phyloP scores from a whole-genome alignment of 2,888 invertebrate species.

The Orthosia cruda region DNA sequence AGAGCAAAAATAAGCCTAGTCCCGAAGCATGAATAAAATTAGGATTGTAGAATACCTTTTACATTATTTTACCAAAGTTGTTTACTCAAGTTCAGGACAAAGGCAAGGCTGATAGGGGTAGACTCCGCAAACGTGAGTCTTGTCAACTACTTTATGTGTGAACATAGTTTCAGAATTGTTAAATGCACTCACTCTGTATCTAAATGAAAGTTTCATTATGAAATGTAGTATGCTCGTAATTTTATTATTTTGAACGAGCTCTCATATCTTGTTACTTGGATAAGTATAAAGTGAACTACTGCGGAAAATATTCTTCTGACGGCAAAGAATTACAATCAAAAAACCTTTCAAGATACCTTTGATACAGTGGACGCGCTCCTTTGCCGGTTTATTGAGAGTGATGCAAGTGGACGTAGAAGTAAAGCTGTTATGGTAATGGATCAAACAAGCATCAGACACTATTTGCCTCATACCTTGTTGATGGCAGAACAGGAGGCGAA shows the following conservation, averaged over 20 bases:
- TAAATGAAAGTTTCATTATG: constrained; percentile 49
- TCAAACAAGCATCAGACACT: constrained; percentile 60
- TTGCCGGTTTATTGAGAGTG: constrained; percentile 18
- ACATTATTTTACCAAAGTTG: constrained; percentile 51
- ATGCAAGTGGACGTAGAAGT: constrained; percentile 22
- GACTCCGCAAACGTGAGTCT: constrained; percentile 47
- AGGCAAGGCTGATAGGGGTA: constrained; percentile 57
- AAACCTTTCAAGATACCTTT: background rate
- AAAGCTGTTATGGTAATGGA: constrained; percentile 59
- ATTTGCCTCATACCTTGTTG: constrained; percentile 60
- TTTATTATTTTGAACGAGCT: constrained; percentile 10
- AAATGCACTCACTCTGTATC: constrained; percentile 44
- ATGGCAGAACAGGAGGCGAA: too few relatives aligned
- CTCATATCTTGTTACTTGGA: too few relatives aligned
- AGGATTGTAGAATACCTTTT: constrained; percentile 38
- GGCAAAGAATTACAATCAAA: too few relatives aligned
- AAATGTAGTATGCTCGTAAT: constrained; percentile 15
- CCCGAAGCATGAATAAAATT: constrained; percentile 34
- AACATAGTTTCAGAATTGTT: constrained; percentile 58
- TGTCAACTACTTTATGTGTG: constrained; percentile 60
- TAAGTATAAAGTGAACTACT: too few relatives aligned
- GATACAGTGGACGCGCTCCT: background rate
- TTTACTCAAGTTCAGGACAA: constrained; percentile 55
- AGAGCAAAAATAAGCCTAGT: constrained; percentile 36
- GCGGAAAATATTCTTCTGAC: background rate